Conservation (phyloP, 2,113 vertebrate genomes). For the Clarias batrachus region DNA sequence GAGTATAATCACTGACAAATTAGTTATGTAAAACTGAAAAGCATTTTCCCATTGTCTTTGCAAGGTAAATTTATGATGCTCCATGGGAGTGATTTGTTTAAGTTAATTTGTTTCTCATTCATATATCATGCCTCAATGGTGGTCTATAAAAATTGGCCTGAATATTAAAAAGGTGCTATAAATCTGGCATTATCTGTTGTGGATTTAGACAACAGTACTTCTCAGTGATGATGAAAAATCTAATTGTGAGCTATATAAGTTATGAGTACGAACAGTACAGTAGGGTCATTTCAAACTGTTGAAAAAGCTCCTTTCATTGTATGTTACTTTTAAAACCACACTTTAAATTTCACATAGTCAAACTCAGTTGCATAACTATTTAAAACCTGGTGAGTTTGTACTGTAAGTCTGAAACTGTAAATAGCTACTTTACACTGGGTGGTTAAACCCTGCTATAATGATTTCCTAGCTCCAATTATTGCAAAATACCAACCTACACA, state of each 20-base stretch:
- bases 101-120: neutral
- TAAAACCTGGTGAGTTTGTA: neutral
- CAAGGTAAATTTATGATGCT: neutral
- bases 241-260: neutral
- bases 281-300: neutral
- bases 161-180: neutral
- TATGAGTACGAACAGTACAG: neutral
- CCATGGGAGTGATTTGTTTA: neutral
- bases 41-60: neutral
- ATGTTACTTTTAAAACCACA: neutral
- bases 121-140: neutral
- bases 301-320: neutral
- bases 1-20: neutral
- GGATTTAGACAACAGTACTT: neutral
- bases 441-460: neutral
- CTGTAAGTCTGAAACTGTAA: neutral
- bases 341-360: neutral
- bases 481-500: neutral
- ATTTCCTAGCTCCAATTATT: neutral
- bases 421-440: neutral
- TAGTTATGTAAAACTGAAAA: neutral
- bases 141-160: neutral
- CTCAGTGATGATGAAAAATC: conserved; percentile 29
- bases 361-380: neutral
- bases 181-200: conserved; percentile 12